Base-by-base conservation (phyloP, 2,797 vertebrate genomes). In the Brachyrhaphis roseni region DNA sequence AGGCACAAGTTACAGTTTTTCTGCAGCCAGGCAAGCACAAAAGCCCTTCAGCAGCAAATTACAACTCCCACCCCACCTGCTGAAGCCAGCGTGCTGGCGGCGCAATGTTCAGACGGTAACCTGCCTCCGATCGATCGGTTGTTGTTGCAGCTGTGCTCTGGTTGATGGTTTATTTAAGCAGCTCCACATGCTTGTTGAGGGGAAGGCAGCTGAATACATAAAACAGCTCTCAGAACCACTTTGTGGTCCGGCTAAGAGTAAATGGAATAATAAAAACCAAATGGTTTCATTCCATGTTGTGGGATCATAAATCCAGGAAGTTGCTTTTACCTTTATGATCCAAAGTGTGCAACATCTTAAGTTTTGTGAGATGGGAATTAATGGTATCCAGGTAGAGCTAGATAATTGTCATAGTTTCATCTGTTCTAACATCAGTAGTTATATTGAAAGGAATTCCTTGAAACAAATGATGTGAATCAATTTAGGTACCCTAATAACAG, bases 221-320 rank as follows among this genome's bases (percentile, higher is more conserved):
- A 99, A 99, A 97, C 98, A 98, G 95, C 97, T 97, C 98, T 97
- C 97, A 97, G 96, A 97, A 98, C 97, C 97, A 95, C 97, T 97
- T 97, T 97, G 97, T 97, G 97, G 97, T 97, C 97, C 96, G 94
- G 97, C 97, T 97, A 97, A 98, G 96, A 97, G 97, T 98, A 98
- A 98, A 98, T 98, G 97, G 97, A 99, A 98, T 98, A 98, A 99
- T 99, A 98, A 98, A 98, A 98, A 97, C 97, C 97, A 99, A 98
- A 99, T 98, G 97, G 97, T 97, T 98, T 98, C 97, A 97, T 99
- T 97, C 97, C 96, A 97, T 97, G 97, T 98, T 98, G 97, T 95
- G 95, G 96, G 86, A 93, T 97, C 96, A 96, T 98, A 97, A 99
- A 99, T 97, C 96, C 95, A 95, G 95, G 95, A 96, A 97, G 97